Conservation (phyloP, 2,113 vertebrate species). For the Paedocypris sp. region DNA sequence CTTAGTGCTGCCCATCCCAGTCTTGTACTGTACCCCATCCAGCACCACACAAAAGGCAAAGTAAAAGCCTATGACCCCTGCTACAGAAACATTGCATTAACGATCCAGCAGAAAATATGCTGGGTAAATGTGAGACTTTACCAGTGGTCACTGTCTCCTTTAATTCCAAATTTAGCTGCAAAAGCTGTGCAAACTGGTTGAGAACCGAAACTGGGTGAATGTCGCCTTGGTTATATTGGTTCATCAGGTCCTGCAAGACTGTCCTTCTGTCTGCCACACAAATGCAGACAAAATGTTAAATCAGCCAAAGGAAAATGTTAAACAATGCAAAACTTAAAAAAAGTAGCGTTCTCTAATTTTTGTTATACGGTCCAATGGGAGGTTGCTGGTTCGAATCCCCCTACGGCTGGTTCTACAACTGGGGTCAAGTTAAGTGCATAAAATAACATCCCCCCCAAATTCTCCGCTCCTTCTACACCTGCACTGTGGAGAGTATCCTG, state of each 20-base stretch:
- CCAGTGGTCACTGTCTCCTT: conserved; percentile 80
- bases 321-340: too few species aligned
- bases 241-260: conserved; percentile 52
- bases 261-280: conserved; percentile 44
- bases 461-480: too few species aligned
- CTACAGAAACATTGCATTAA: conserved; percentile 44
- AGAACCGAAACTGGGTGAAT: conserved; percentile 72
- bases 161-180: conserved; percentile 64
- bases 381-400: too few species aligned
- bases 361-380: too few species aligned
- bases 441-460: too few species aligned
- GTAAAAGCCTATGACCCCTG: conserved; percentile 57
- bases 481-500: too few species aligned
- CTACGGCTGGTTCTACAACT: too few species aligned
- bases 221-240: conserved; percentile 60
- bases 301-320: conserved; percentile 13
- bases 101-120: background rate
- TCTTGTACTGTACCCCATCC: conserved; percentile 74
- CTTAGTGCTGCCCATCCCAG: conserved; percentile 78
- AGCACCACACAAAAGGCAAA: conserved; percentile 89
- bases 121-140: conserved; percentile 34
- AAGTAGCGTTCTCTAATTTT: too few species aligned
- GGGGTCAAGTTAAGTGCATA: too few species aligned
- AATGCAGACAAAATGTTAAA: too few species aligned
- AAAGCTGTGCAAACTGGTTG: conserved; percentile 64